Evolutionary conservation across 1,140 invertebrate species (phyloP).

Genomic region (Tetranychus urticae): DNA sequence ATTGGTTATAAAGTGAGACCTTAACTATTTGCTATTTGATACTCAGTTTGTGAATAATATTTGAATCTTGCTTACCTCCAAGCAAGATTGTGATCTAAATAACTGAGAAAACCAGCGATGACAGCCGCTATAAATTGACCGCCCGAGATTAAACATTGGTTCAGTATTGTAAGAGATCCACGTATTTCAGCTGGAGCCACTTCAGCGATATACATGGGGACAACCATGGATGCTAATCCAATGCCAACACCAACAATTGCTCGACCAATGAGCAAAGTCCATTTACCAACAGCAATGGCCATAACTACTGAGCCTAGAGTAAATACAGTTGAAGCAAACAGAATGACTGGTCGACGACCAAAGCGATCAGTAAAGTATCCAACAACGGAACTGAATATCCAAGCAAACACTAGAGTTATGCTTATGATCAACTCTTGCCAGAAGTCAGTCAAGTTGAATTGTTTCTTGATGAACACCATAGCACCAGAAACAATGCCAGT

Average conservation of each 20-base stretch:
- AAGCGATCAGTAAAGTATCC: constrained; percentile 27
- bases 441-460: constrained; percentile 23
- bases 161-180: constrained; percentile 29
- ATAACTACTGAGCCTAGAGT: constrained; percentile 29
- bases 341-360: constrained; percentile 30
- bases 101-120: constrained; percentile 29
- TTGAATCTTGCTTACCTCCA: constrained; percentile 24
- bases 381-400: constrained; percentile 27
- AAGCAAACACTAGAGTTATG: constrained; percentile 24
- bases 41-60: neutral
- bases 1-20: no score
- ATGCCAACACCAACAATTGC: constrained; percentile 33
- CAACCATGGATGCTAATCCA: constrained; percentile 33
- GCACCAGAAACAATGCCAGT: constrained; percentile 38
- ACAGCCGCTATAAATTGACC: constrained; percentile 32
- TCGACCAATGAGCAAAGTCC: constrained; percentile 28
- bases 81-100: constrained; percentile 20
- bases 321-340: constrained; percentile 30
- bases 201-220: constrained; percentile 37
- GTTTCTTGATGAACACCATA: constrained; percentile 27
- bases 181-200: constrained; percentile 27
- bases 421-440: constrained; percentile 32
- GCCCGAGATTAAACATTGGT: constrained; percentile 31
- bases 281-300: constrained; percentile 25
- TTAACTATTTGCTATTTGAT: no score